Evolutionary conservation across 2,113 vertebrate species (phyloP).

Genomic region (Istiophorus platypterus): DNA sequence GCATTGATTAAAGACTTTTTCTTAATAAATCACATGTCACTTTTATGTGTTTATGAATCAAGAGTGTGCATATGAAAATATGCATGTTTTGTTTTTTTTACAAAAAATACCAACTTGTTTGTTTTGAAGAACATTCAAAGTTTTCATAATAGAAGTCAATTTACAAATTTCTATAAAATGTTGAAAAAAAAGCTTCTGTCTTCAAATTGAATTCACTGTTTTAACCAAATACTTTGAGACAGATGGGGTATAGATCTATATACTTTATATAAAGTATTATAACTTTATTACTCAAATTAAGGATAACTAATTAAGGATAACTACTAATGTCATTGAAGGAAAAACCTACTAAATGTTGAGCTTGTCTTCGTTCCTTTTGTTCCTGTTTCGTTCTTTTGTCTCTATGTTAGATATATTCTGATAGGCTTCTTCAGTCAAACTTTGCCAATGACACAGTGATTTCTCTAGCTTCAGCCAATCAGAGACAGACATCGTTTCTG

Average conservation of each 20-base stretch:
- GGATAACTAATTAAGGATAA: no score
- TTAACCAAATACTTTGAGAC: background rate
- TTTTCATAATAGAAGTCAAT: background rate
- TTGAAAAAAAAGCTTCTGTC: background rate
- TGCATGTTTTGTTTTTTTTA: no score
- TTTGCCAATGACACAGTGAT: conserved; percentile 73
- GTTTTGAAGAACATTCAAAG: background rate
- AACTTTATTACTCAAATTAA: no score
- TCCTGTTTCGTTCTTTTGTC: conserved; percentile 12
- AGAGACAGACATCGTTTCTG: conserved; percentile 24
- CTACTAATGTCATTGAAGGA: background rate
- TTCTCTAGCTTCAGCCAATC: conserved; percentile 80
- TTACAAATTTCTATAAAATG: background rate
- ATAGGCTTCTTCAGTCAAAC: conserved; percentile 71
- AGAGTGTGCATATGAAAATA: no score
- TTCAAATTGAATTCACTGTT: background rate
- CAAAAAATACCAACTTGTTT: no score
- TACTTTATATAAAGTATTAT: no score
- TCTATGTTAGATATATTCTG: conserved; percentile 55
- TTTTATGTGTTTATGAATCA: no score
- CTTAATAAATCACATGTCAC: no score
- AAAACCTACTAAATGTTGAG: conserved; percentile 70
- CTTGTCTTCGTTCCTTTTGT: conserved; percentile 47
- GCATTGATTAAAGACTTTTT: no score
- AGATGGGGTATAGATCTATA: no score